Base-by-base conservation (phyloP, 2,113 vertebrate genomes). In the Mustela nigripes region DNA sequence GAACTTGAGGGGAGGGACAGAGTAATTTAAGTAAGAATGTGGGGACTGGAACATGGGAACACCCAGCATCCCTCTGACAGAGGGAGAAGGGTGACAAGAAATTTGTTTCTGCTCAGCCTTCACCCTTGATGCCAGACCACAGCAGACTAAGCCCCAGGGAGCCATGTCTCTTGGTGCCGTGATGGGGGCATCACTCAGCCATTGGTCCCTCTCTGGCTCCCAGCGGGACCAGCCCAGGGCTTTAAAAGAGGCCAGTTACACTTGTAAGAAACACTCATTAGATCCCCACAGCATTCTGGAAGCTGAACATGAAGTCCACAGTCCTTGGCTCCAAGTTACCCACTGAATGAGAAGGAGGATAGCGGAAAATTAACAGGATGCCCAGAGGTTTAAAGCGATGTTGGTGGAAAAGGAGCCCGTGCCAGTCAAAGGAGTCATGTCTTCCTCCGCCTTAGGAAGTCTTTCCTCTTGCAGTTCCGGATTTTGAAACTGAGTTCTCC, bases 401-500 rank as follows among this genome's bases (percentile, higher is more conserved):
- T 74, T 11, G 1, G 69, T 24, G 36, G 85, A 4, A 73, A 89
- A 79, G 45, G 15, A 83, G 11, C 14, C 24, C 8, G 10, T 11
- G 8, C 53, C 31, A n/a, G 48, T 69, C 31, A 15, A 80, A 15
- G 22, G n/a, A 93, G 74, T 63, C 53, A 7, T 11, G 6, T 26
- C 58, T 50, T 74, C 45, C 19, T 86, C 63, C 67, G 22, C 26
- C 65, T 42, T 6, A 39, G 90, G 36, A 63, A 82, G 65, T 8
- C n/a, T 63, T 86, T 83, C 62, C 22, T 65, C 65, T n/a, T 89
- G 74, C 7, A 56, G n/a, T 91, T 92, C 63, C 88, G 81, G 91
- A 39, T 63, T 92, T 90, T 71, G 74, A 95, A 93, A 86, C 50
- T 11, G 56, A 93, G 9, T 84, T 71, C 58, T 79, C 63, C 31